Base-by-base conservation (phyloP, 2,797 vertebrate species). In the Chloroceryle amazona region DNA sequence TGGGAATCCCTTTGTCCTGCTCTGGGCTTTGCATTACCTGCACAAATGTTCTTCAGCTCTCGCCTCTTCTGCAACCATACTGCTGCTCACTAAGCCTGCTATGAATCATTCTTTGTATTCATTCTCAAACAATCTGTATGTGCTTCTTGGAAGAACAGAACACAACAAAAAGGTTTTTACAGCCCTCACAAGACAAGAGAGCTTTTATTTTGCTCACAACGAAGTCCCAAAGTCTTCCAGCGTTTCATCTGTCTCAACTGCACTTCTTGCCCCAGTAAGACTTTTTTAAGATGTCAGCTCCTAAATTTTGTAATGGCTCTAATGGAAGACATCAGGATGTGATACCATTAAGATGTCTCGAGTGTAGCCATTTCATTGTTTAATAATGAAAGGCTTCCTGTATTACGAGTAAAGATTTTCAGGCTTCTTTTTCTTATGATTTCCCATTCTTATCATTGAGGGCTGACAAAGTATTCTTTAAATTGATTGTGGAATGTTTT, bases 311-410 rank as follows among this genome's bases (percentile, higher is more conserved):
- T 89, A 96, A 1, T 84, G 74, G 51, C 55, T 90, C 81, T 96
- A 95, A 95, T 93, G 89, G 93, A 93, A 86, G 39, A 51, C 44
- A 87, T 85, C 74, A 87, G 87, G 75, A 89, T 85, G 60, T 90
- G 66, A 63, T 67, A 63, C 89, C 84, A 93, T 95, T 96, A 94
- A 80, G 81, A 93, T 81, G 74, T 63, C 70, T 95, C 63, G 66
- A 94, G 60, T 44, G 28, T 41, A 92, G 90, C 55, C 71, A 73
- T 90, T 90, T 84, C 63, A 86, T 92, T 3, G 2, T 93, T 93
- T 96, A 97, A 96, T 96, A 96, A 70, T 95, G 78, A 93, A 95
- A 80, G 83, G 66, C 83, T 94, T 96, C 92, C 88, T 90, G 86
- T 89, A 51, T 83, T 79, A 93, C 1, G 12, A 80, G 83, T 66